Evolutionary conservation across 1,140 invertebrate species (phyloP).

Genomic region (Phortica variegata): DNA sequence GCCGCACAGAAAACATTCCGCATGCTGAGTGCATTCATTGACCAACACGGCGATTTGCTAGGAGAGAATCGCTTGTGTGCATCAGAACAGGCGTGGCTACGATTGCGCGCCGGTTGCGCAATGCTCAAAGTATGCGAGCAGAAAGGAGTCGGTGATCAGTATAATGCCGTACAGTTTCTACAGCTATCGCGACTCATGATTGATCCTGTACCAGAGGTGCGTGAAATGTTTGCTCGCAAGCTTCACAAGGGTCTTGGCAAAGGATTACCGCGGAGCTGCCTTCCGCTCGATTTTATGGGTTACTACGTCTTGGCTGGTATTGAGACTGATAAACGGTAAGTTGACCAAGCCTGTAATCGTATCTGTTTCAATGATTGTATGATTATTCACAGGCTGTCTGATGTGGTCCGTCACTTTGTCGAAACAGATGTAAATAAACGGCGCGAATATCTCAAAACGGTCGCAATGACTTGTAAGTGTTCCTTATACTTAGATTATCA

Average conservation of each 20-base stretch:
- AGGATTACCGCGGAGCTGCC: conserved; percentile 82
- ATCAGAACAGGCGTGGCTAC: conserved; percentile 90
- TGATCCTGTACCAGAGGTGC: conserved; percentile 80
- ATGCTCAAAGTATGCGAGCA: conserved; percentile 97
- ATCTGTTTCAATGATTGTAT: background rate
- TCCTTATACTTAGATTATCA: too few relatives aligned
- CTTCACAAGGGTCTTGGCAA: conserved; percentile 83
- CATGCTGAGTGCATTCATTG: conserved; percentile 86
- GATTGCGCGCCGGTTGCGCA: conserved; percentile 87
- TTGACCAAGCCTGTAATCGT: background rate
- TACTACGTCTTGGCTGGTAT: conserved; percentile 86
- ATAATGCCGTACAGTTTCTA: conserved; percentile 92
- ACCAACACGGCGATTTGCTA: conserved; percentile 79
- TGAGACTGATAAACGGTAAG: conserved; percentile 72
- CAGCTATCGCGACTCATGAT: conserved; percentile 89
- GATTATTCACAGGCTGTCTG: conserved; percentile 28
- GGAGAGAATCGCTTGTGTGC: conserved; percentile 73
- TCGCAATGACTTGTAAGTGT: conserved; percentile 60
- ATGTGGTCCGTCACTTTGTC: conserved; percentile 44
- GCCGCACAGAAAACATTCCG: conserved; percentile 93
- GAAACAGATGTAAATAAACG: conserved; percentile 81
- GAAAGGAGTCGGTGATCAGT: conserved; percentile 92
- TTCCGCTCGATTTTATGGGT: conserved; percentile 96
- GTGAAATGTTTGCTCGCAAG: conserved; percentile 87
- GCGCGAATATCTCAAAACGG: conserved; percentile 86